Base-by-base conservation (phyloP, 35 echinoderm and acorn worm species). In the Amphiura filiformis region DNA sequence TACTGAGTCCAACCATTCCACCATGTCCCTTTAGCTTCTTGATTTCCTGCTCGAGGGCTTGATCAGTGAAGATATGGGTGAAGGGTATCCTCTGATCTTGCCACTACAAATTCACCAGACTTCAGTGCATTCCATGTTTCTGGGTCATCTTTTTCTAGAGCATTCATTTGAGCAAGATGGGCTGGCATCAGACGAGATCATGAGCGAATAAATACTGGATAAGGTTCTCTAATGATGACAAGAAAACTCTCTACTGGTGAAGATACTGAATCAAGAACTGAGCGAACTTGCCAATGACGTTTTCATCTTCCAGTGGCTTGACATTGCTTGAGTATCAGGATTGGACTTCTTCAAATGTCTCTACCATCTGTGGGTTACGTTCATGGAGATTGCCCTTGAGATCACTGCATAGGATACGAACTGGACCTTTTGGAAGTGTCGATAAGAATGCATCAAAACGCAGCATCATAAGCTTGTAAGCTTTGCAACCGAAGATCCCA, bases 401-500 rank as follows among this genome's bases (percentile, higher is more conserved):
- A 2, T 17, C 39, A 86, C 1, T 79, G 18, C 57, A 86, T 61
- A 80, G 57, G 36, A 36, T 79, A 35, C 77, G 42, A 88, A 88
- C 42, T 80, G 76, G 86, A 80, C 86, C 86, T 80, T 88, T 7
- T 1, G 76, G 86, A 88, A 88, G 39, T 33, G 37, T 34, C 12
- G 86, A 88, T 37, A 88, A 77, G 37, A 88, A 81, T 22, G 76
- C 86, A 88, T 88, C 86, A 61, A 88, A 88, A 26, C 86, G 76
- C 86, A 88, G 0, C 86, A 88, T 88, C 86, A 88, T 88, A 75
- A 88, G 34, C 39, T 80, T 87, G 35, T 80, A 36, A 80, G 76
- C 75, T 80, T 87, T 87, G 38, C 86, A 12, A 65, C 86, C 34
- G 38, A 87, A 87, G 37, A 87, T 87, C 86, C 86, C 22, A 36